These are phyloP conservation scores for Oryzias curvinotus DNA, from an alignment of 2,113 vertebrate genomes.

Conservation along the genomic window DNA sequence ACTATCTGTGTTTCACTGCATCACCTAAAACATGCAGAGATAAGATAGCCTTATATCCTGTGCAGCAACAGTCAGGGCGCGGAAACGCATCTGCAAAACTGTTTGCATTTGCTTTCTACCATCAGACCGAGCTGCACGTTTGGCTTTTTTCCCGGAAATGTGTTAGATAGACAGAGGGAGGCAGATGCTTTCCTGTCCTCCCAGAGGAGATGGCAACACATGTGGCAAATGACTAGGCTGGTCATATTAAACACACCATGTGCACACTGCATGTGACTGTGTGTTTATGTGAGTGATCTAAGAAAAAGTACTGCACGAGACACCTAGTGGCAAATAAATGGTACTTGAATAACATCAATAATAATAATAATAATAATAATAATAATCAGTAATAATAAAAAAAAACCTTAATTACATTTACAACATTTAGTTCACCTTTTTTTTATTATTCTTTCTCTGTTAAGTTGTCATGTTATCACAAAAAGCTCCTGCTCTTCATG, in stretches of 20 bases:
- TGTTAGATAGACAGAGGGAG: constrained; percentile 61
- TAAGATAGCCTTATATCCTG: constrained; percentile 19
- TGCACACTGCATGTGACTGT: constrained; percentile 67
- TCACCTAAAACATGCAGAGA: constrained; percentile 30
- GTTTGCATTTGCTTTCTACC: constrained; percentile 28
- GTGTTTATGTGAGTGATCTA: constrained; percentile 21
- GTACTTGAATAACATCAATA: constrained; percentile 29
- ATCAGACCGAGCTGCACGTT: constrained; percentile 52
- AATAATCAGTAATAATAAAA: too few species aligned
- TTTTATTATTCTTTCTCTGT: constrained; percentile 36
- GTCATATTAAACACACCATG: constrained; percentile 81
- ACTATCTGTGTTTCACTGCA: constrained; percentile 35
- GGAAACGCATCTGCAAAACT: constrained; percentile 27
- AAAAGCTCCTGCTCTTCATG: constrained; percentile 58
- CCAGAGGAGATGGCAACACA: constrained; percentile 69
- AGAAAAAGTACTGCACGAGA: constrained; percentile 49
- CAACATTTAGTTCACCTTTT: too few species aligned
- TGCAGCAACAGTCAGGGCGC: constrained; percentile 11
- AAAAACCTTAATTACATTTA: too few species aligned
- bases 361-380: too few species aligned
- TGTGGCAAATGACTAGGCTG: constrained; percentile 67
- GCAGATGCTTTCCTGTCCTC: constrained; percentile 75
- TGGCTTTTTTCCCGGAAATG: constrained; percentile 68
- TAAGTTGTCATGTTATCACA: constrained; percentile 66
- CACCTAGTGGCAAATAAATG: constrained; percentile 57